Evolutionary conservation across 2,888 invertebrate genomes (phyloP).

Genomic region (Drosophila acutilabella): DNA sequence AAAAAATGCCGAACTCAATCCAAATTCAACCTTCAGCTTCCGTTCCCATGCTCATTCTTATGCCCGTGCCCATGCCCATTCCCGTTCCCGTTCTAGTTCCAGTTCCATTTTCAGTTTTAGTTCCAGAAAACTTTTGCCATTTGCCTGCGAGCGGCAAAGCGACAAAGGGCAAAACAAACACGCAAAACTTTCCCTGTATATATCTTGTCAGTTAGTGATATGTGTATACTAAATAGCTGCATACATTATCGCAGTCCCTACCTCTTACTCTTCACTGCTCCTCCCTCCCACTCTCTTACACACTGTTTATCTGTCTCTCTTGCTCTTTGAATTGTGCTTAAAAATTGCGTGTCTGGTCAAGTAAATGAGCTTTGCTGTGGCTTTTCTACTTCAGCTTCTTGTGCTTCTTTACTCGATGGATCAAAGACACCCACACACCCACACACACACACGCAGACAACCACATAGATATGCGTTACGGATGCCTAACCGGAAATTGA

Average conservation of each 20-base stretch:
- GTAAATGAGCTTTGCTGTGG: slow-evolving; percentile 70
- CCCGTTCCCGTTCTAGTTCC: slow-evolving; percentile 8
- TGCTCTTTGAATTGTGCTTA: slow-evolving; percentile 18
- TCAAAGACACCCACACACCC: slow-evolving; percentile 54
- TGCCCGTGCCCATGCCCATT: slow-evolving; percentile 18
- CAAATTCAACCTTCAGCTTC: slow-evolving; percentile 1
- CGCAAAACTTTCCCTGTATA: slow-evolving; percentile 60
- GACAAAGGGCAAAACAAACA: slow-evolving; percentile 71
- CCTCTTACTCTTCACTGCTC: not conserved
- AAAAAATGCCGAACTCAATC: slow-evolving; percentile 5
- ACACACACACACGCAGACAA: slow-evolving; percentile 7
- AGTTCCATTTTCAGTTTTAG: slow-evolving; percentile 15
- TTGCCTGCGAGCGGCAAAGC: slow-evolving; percentile 66
- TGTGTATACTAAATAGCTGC: slow-evolving; percentile 66
- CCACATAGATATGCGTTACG: slow-evolving; percentile 22
- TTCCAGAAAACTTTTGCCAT: slow-evolving; percentile 67
- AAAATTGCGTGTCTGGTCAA: slow-evolving; percentile 68
- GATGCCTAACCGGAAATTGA: slow-evolving; percentile 68
- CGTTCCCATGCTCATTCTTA: not conserved
- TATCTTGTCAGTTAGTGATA: slow-evolving; percentile 65
- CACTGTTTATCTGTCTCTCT: not conserved
- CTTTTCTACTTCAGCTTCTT: slow-evolving; percentile 57
- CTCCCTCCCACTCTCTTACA: not conserved
- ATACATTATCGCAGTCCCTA: slow-evolving; percentile 59
- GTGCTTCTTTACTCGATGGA: slow-evolving; percentile 49